Percentiles rank a stretch among this genome's conserved stretches.
phyloP scores from a whole-genome alignment of 2,113 vertebrate species.

The Cisticola juncidis region DNA sequence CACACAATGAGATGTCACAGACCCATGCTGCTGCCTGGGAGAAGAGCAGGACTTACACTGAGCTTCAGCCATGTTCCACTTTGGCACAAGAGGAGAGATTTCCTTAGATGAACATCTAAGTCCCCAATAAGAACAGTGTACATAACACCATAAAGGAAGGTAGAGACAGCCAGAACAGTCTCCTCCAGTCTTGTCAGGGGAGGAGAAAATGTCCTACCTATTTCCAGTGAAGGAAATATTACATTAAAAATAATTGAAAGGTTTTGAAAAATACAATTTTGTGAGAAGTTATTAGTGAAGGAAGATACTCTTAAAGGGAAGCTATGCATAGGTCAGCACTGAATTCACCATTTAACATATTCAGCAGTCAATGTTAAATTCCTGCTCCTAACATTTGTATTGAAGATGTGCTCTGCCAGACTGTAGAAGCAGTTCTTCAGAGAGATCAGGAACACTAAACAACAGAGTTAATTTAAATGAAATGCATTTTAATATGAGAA shows the following conservation, averaged over 20 bases:
- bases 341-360: neutral
- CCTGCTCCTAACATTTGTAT: neutral
- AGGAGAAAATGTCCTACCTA: neutral
- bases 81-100: neutral
- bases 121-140: neutral
- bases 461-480: neutral
- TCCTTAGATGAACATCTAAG: neutral
- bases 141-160: neutral
- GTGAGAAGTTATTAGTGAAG: neutral
- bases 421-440: neutral
- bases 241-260: neutral
- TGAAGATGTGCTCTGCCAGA: neutral
- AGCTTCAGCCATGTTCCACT: neutral
- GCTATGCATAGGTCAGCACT: neutral
- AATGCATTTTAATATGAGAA: neutral
- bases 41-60: neutral
- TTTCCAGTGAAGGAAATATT: neutral
- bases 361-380: neutral
- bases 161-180: neutral
- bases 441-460: neutral
- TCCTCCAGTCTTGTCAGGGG: neutral
- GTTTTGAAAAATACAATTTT: neutral
- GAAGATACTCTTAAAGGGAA: neutral
- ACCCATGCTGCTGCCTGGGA: fast-evolving
- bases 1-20: neutral